These are phyloP conservation scores for Ictidomys tridecemlineatus DNA, from an alignment of 2,113 vertebrate species.

Conservation along the genomic window DNA sequence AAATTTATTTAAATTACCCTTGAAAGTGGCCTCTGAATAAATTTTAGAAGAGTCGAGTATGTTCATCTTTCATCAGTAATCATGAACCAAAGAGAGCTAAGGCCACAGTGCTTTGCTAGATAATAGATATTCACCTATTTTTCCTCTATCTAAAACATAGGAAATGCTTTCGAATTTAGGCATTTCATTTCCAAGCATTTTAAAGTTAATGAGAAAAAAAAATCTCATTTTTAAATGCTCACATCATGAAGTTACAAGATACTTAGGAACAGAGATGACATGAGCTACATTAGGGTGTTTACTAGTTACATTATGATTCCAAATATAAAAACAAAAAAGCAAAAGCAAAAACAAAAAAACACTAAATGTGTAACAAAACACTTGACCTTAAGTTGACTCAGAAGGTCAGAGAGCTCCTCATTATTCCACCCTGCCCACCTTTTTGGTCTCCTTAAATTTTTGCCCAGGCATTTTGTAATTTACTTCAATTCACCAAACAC, in stretches of 20 bases:
- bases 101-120: not conserved
- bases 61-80: not conserved
- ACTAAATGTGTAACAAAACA: not conserved
- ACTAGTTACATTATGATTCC: not conserved
- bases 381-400: not conserved
- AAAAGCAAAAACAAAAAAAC: not conserved
- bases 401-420: not conserved
- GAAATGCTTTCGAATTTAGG: not conserved
- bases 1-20: not conserved
- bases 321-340: not conserved
- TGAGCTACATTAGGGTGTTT: not conserved
- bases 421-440: not conserved
- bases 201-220: conserved; percentile 61
- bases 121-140: not conserved
- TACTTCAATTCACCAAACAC: not conserved
- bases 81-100: not conserved
- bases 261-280: conserved; percentile 47
- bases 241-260: conserved; percentile 49
- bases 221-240: conserved; percentile 54
- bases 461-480: not conserved
- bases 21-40: not conserved
- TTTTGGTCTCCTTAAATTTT: not conserved
- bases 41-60: not conserved
- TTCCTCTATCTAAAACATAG: not conserved
- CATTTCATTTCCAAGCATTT: conserved; percentile 39